phyloP scores from a whole-genome alignment of 2,888 invertebrate genomes.

The Ptychoptera albimana region DNA sequence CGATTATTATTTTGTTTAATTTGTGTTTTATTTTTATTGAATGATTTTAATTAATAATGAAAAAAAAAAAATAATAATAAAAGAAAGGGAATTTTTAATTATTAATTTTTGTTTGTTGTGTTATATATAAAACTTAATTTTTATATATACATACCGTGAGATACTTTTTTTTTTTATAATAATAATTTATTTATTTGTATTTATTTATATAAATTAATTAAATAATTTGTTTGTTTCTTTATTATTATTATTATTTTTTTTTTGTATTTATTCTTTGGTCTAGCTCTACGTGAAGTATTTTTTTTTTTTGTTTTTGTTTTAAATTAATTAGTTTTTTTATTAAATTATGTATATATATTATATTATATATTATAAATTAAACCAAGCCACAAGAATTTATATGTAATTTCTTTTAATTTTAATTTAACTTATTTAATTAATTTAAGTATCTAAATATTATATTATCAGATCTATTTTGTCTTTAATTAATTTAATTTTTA shows the following conservation, averaged over 20 bases:
- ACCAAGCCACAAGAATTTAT: conserved; percentile 1
- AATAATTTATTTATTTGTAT: too few species aligned
- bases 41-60: background rate
- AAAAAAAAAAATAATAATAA: background rate
- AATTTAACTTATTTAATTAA: background rate
- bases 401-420: background rate
- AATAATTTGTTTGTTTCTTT: too few species aligned
- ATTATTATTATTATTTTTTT: too few species aligned
- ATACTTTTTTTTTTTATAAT: background rate
- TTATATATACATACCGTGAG: background rate
- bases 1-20: conserved; percentile 1
- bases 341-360: background rate
- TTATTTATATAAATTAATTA: too few species aligned
- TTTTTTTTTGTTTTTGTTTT: background rate
- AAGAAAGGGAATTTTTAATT: background rate
- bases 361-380: background rate
- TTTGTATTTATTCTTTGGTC: background rate
- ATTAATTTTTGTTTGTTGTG: too few species aligned
- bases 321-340: background rate
- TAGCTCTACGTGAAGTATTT: background rate
- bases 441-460: background rate
- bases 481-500: background rate
- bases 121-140: background rate
- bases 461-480: conserved; percentile 1
- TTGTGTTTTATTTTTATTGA: conserved; percentile 1